A percentile compares a stretch with the other conserved stretches of the same genome.
Conservation (phyloP, 2,797 vertebrate genomes). For the Lacerta agilis region DNA sequence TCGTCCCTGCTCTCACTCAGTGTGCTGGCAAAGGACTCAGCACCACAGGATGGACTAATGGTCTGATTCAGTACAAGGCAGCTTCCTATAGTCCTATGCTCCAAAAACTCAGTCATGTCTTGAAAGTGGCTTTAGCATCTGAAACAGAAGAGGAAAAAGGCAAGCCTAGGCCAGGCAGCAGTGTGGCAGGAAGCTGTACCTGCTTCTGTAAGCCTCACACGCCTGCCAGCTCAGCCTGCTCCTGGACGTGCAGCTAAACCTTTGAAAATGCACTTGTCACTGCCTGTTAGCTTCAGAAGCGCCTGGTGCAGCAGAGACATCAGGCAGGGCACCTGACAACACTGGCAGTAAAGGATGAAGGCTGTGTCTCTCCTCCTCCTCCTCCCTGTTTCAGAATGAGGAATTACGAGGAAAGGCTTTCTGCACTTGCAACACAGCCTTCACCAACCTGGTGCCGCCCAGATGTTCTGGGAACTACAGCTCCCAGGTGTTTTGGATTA, state of each 20-base stretch:
- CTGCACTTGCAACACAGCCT: neutral
- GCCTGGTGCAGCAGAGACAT: conserved; percentile 8
- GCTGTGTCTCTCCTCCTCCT: neutral
- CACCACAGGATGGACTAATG: too few species aligned
- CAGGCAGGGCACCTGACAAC: conserved; percentile 31
- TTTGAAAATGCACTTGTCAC: conserved; percentile 66
- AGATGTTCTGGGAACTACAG: too few species aligned
- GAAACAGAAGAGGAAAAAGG: too few species aligned
- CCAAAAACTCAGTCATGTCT: too few species aligned
- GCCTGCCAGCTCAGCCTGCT: conserved; percentile 31
- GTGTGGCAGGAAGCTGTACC: conserved; percentile 29
- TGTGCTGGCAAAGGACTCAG: too few species aligned
- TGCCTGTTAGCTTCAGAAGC: conserved; percentile 60
- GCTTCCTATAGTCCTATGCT: too few species aligned
- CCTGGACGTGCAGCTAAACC: conserved; percentile 56
- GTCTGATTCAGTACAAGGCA: too few species aligned
- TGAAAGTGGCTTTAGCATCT: too few species aligned
- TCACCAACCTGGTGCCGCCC: too few species aligned
- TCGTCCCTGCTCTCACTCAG: too few species aligned
- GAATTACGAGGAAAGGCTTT: neutral
- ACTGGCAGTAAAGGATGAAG: neutral
- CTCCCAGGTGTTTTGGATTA: too few species aligned
- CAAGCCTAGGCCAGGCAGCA: neutral
- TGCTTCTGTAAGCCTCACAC: conserved; percentile 47
- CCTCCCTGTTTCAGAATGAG: neutral